Conservation (phyloP, 1,140 invertebrate species). For the Drosophila kurseongensis region DNA sequence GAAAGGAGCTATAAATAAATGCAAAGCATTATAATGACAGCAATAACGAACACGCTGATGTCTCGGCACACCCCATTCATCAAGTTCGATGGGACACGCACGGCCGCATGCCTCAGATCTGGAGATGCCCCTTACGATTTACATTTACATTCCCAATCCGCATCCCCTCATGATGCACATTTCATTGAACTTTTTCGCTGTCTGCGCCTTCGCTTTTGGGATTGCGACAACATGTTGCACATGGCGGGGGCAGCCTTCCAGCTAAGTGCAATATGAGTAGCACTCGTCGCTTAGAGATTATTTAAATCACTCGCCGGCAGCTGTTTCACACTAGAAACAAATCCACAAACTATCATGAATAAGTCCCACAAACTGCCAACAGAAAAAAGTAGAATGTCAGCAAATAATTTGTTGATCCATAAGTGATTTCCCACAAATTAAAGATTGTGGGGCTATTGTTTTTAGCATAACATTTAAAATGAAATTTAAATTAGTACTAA, state of each 20-base stretch:
- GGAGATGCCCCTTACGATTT: conserved; percentile 10
- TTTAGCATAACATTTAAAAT: too few species aligned
- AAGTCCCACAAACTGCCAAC: background rate
- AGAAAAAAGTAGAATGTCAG: too few species aligned
- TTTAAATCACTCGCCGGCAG: conserved; percentile 60
- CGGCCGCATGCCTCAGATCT: conserved; percentile 27
- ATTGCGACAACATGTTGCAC: conserved; percentile 78
- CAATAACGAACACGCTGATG: conserved; percentile 77
- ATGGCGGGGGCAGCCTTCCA: conserved; percentile 51
- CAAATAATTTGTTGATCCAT: too few species aligned
- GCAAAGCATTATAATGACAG: conserved; percentile 77
- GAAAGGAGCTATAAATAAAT: conserved; percentile 70
- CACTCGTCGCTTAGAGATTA: conserved; percentile 70
- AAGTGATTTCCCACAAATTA: too few species aligned
- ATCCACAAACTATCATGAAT: background rate
- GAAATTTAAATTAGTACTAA: too few species aligned
- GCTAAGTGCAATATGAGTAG: conserved; percentile 80
- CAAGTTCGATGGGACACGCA: conserved; percentile 68
- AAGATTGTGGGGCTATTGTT: too few species aligned
- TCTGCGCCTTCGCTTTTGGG: conserved; percentile 41
- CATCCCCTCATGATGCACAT: conserved; percentile 39
- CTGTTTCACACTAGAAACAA: conserved; percentile 24
- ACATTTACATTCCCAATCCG: conserved; percentile 1
- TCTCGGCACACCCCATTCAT: conserved; percentile 78
- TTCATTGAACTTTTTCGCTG: conserved; percentile 66